Evolutionary conservation across 2,888 invertebrate genomes (phyloP).

Genomic region (Lamellibrachia columna): DNA sequence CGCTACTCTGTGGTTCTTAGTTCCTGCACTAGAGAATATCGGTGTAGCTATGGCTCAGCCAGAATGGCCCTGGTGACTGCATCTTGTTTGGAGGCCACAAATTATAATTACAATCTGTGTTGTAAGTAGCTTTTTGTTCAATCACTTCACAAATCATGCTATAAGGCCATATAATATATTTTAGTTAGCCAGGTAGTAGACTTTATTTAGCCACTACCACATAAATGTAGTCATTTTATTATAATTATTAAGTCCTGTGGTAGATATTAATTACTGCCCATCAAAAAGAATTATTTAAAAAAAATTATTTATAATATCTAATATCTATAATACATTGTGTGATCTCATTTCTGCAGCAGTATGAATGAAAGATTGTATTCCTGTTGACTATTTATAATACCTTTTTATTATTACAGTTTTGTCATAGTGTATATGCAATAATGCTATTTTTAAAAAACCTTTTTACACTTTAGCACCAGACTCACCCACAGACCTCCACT

Average conservation of each 20-base stretch:
- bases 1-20: not conserved
- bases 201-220: no score
- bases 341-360: no score
- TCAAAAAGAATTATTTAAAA: no score
- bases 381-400: not conserved
- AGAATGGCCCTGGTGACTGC: not conserved
- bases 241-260: no score
- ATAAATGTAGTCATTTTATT: no score
- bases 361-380: not conserved
- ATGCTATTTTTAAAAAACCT: not conserved
- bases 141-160: not conserved
- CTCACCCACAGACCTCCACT: not conserved
- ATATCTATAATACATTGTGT: no score
- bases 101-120: constrained; percentile 2
- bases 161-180: not conserved
- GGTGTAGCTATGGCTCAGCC: not conserved
- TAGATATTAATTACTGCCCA: no score
- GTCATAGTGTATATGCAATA: not conserved
- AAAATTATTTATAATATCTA: no score
- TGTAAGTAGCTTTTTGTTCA: not conserved
- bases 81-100: not conserved
- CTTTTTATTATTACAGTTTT: not conserved
- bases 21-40: not conserved
- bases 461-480: constrained; percentile 8
- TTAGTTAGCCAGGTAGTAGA: no score